Evolutionary conservation across 1,140 invertebrate species (phyloP).

Genomic region (Drosophila ogumai): DNA sequence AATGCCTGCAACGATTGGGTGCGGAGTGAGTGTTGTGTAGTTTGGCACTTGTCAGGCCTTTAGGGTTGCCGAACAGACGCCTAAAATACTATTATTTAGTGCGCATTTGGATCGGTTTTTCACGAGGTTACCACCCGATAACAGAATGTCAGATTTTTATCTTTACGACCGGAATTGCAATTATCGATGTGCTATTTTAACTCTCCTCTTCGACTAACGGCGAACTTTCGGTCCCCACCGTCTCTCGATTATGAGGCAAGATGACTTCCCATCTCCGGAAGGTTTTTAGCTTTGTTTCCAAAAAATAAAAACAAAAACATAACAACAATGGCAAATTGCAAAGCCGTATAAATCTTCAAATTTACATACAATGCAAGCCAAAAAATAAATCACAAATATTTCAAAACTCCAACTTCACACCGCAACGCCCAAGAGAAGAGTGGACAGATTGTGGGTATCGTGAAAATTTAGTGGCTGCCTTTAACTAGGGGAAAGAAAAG

Average conservation of each 20-base stretch:
- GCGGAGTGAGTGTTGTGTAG: slow-evolving; percentile 15
- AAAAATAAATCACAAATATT: slow-evolving; percentile 68
- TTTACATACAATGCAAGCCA: slow-evolving; percentile 65
- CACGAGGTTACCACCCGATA: slow-evolving; percentile 11
- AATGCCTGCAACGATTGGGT: slow-evolving; percentile 15
- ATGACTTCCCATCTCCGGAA: slow-evolving; percentile 11
- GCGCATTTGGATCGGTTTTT: background rate
- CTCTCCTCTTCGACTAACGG: slow-evolving; percentile 10
- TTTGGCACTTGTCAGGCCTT: slow-evolving; percentile 8
- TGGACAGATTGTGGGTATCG: slow-evolving; percentile 47
- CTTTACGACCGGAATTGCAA: slow-evolving; percentile 37
- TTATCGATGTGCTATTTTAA: slow-evolving; percentile 57
- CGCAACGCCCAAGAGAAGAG: slow-evolving; percentile 44
- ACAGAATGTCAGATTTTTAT: slow-evolving; percentile 21
- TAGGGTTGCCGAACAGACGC: slow-evolving; percentile 6
- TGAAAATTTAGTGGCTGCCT: slow-evolving; percentile 37
- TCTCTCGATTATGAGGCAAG: slow-evolving; percentile 23
- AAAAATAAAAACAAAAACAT: background rate
- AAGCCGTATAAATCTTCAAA: slow-evolving; percentile 40
- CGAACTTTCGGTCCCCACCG: background rate
- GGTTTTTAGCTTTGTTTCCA: slow-evolving; percentile 7
- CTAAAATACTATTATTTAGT: slow-evolving; percentile 2
- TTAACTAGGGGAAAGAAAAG: slow-evolving; percentile 48
- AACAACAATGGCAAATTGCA: slow-evolving; percentile 57
- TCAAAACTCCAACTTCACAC: slow-evolving; percentile 66